Evolutionary conservation across 2,888 invertebrate genomes (phyloP).

Genomic region (Tachina lurida): DNA sequence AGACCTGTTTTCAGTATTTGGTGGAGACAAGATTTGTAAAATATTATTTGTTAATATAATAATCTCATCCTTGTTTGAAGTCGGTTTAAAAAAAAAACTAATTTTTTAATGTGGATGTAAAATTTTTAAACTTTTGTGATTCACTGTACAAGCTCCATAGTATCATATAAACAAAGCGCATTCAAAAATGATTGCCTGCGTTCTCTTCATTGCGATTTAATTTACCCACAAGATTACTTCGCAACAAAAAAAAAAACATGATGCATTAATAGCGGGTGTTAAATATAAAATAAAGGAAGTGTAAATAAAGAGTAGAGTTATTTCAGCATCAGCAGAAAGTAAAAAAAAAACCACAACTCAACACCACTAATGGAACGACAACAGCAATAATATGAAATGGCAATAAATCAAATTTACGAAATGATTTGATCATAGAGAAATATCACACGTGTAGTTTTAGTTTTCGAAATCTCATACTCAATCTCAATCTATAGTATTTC

Average conservation of each 20-base stretch:
- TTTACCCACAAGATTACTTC: constrained; percentile 19
- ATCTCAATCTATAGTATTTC: too few relatives aligned
- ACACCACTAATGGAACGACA: background rate
- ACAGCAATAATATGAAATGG: background rate
- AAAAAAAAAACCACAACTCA: background rate
- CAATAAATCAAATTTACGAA: constrained; percentile 19
- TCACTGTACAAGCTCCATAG: background rate
- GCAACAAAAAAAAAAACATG: background rate
- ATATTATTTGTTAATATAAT: too few relatives aligned
- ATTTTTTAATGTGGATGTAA: background rate
- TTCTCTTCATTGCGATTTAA: constrained; percentile 1
- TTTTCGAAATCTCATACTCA: too few relatives aligned
- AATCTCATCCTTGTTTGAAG: too few relatives aligned
- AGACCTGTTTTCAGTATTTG: too few relatives aligned
- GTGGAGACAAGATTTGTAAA: too few relatives aligned
- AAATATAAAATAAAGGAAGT: constrained; percentile 43
- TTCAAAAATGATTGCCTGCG: background rate
- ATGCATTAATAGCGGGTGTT: constrained; percentile 25
- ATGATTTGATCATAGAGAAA: background rate
- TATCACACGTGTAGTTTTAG: too few relatives aligned
- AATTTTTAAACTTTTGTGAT: background rate
- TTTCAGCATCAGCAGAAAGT: background rate
- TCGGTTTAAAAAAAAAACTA: background rate
- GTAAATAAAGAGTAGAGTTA: constrained; percentile 28
- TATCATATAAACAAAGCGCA: background rate